Base-by-base conservation (phyloP, 2,888 invertebrate genomes). In the Axea sp. region DNA sequence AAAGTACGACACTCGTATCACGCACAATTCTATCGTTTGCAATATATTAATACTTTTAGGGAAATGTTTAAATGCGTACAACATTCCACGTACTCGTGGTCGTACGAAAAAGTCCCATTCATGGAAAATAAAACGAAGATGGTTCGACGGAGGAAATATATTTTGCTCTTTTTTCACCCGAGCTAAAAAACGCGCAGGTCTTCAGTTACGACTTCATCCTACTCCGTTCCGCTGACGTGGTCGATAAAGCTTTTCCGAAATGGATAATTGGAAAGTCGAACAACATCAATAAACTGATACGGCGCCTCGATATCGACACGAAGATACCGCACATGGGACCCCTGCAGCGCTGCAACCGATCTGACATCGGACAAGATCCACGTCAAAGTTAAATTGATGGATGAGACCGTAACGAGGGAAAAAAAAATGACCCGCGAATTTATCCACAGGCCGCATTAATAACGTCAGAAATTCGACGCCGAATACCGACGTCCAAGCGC, bases 321-420 rank as follows among this genome's bases (percentile, higher is more conserved):
- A 53, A 57, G 53, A 47, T 30, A 39, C 55, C 55, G 57, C 75
- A 75, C 57, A 57, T 67, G 75, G 71, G 67, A 69, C 65, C 65
- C 64, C 72, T 72, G 47, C 39, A 28, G 35, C 49, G 26, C 39
- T 26, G 72, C 72, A 65, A 65, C 72, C 53, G 35, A 49, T 37
- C 57, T 15, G 19, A 43, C 72, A 43, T 45, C 57, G 2, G 59
- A 65, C 72, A 53, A 35, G 59, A 67, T 53, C 22, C 30, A 22
- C 51, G 67, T 72, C 67, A 57, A 53, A 62, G 62, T 39, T 30
- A 57, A 62, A 72, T 75, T 72, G 75, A 75, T 68, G 43, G 67
- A 75, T 62, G 71, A 33, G 45, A 22, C 57, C 60, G 19, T 65
- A 75, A 57, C 62, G 43, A 57, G 64, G 9, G n/a, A n/a, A n/a